These are phyloP conservation scores for Syrrhaptes paradoxus DNA, from an alignment of 2,113 vertebrate genomes.

Conservation along the genomic window DNA sequence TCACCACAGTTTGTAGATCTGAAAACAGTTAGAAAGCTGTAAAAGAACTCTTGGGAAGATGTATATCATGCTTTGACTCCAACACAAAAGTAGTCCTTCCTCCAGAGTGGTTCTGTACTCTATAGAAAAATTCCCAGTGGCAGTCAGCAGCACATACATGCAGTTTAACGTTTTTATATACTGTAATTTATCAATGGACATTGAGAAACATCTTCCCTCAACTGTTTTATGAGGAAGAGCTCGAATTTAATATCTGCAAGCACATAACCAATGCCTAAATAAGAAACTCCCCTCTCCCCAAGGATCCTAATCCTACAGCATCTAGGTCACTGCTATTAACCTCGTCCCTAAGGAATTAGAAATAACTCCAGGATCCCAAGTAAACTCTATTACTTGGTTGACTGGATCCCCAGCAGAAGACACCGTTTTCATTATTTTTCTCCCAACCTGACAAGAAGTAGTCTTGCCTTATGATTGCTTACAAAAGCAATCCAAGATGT, in stretches of 20 bases:
- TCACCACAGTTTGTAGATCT: neutral
- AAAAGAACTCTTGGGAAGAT: neutral
- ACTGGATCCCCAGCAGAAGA: neutral
- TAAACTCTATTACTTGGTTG: neutral
- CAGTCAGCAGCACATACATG: neutral
- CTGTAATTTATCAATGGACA: neutral
- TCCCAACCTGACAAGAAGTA: neutral
- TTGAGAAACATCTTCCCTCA: neutral
- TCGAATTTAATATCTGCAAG: constrained; percentile 13
- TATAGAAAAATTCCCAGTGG: neutral
- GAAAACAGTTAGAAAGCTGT: neutral
- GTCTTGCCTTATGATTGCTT: neutral
- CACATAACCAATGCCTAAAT: neutral
- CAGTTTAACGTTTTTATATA: neutral
- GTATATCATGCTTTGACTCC: neutral
- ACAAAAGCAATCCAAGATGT: neutral
- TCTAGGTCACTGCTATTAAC: neutral
- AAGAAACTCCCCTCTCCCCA: neutral
- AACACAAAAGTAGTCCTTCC: neutral
- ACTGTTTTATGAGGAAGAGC: neutral
- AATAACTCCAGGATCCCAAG: neutral
- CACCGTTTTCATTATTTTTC: neutral
- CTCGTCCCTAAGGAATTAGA: neutral
- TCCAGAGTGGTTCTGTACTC: neutral
- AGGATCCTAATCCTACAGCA: neutral